Evolutionary conservation across 2,888 invertebrate genomes (phyloP), one percentile per base, ranked within the genome.

Genomic region (Stenchaetothrips biformis): DNA sequence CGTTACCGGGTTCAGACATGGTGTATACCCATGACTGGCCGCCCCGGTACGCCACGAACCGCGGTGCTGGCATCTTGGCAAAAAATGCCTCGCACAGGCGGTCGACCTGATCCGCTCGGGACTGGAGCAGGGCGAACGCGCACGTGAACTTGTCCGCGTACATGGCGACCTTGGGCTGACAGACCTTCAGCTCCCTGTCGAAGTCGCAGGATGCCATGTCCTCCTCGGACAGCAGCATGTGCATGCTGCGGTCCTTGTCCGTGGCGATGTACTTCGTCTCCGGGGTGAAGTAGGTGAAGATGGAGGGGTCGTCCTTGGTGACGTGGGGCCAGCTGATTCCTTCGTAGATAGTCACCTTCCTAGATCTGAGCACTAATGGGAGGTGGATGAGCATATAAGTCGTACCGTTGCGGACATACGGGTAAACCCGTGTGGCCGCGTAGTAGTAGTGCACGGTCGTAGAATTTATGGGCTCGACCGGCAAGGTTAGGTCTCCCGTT

Each of bases 201-300:
- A 67, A 67, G 67, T 67, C 67, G 8, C 67, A 67, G 67, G 9
- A 1, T 0, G 18, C 21, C 7, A 67, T 18, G 67, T 67, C 67
- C 67, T 67, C 67, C n/a, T 21, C n/a, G 67, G 67, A 7, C 6
- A 67, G 67, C 21, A 67, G 67, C 67, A 18, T 67, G 67, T 67
- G 67, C n/a, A 67, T 18, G n/a, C 7, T 67, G n/a, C 62, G 62
- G 18, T 1, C 4, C 18, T 62, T 2, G 67, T 67, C 21, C 0
- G 67, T 67, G 21, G 21, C 67, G n/a, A 67, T 21, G 67, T n/a
- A 67, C 21, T 67, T 67, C n/a, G 67, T 21, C 67, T 67, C 67
- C 6, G 67, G 67, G 0, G 7, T 0, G 67, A 67, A 67, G 67
- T 67, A 67, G 0, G 67, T 67, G n/a, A n/a, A 21, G n/a, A 67